These are phyloP conservation scores for Seira ritae DNA, from an alignment of 2,888 invertebrate species.

Conservation along the genomic window DNA sequence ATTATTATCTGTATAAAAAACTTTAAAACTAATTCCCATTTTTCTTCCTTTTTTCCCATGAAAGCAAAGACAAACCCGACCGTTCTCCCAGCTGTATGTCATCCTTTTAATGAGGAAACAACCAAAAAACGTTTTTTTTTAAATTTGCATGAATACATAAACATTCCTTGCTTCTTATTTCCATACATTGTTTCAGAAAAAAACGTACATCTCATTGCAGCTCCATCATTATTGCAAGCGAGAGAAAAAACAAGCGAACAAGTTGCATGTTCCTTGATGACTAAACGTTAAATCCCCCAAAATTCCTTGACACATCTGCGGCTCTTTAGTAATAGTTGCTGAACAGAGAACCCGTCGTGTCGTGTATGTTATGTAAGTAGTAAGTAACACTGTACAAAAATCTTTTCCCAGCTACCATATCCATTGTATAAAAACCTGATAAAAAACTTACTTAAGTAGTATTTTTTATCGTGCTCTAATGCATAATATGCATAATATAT, in stretches of 20 bases:
- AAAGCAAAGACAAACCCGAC: neutral
- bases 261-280: slow-evolving; percentile 25
- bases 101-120: neutral
- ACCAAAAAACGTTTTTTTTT: neutral
- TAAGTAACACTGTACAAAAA: neutral
- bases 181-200: neutral
- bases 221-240: neutral
- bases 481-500: neutral
- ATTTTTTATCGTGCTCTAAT: neutral
- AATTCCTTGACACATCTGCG: slow-evolving; percentile 27
- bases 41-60: neutral
- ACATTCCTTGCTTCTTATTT: neutral
- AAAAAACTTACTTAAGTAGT: neutral
- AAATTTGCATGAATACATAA: neutral
- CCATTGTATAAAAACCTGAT: neutral
- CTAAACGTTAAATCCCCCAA: slow-evolving; percentile 55
- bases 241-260: neutral
- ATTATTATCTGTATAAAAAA: no score
- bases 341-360: neutral
- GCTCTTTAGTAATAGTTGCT: neutral
- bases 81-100: neutral
- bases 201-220: neutral
- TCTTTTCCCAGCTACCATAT: neutral
- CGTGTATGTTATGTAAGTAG: no score
- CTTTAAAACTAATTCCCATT: no score